phyloP scores from a whole-genome alignment of 2,797 vertebrate genomes.

The Sebastes paucispinis region DNA sequence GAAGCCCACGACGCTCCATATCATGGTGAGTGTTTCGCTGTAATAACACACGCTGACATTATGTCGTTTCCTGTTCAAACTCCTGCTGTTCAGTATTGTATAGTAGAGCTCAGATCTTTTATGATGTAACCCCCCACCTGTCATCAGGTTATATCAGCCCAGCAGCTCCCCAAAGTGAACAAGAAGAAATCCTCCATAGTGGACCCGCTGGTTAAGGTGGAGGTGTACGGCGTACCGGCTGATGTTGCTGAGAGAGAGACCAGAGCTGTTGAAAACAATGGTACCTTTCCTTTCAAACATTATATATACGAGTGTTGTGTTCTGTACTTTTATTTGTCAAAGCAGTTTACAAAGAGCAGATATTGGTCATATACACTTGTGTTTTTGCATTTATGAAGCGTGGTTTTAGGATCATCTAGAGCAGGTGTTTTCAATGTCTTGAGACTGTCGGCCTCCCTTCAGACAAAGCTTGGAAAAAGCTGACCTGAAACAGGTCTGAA shows the following conservation, averaged over 20 bases:
- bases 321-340: not conserved
- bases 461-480: no score
- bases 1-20: conserved; percentile 83
- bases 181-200: conserved; percentile 88
- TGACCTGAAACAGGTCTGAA: no score
- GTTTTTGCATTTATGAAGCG: not conserved
- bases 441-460: no score
- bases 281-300: conserved; percentile 68
- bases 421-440: no score
- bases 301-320: no score
- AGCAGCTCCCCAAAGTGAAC: conserved; percentile 95
- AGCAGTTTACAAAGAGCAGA: not conserved
- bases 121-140: not conserved
- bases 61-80: not conserved
- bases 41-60: not conserved
- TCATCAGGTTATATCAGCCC: conserved; percentile 90
- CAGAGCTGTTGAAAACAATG: conserved; percentile 85
- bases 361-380: not conserved
- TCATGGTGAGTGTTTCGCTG: conserved; percentile 83
- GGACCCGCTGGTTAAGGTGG: conserved; percentile 90
- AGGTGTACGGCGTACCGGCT: conserved; percentile 86
- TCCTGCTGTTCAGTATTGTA: not conserved
- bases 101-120: not conserved
- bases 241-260: conserved; percentile 86
- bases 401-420: not conserved